Base-by-base conservation (phyloP, 2,888 invertebrate genomes). In the Himalopsyche tibetana region DNA sequence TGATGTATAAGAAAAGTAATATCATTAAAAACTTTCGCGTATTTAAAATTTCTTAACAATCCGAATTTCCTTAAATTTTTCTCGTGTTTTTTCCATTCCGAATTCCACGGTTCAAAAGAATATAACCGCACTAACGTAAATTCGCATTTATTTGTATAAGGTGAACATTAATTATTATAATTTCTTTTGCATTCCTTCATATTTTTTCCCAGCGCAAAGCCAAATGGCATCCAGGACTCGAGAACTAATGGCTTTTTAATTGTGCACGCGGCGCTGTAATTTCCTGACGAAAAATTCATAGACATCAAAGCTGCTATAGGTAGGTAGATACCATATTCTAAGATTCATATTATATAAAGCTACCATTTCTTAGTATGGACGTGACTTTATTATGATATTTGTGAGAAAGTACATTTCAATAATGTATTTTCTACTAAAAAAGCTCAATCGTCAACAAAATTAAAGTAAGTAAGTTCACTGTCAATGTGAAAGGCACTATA, bases 221-320 rank as follows among this genome's bases (percentile, higher is more conserved):
- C 56, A 63, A 56, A 83, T 40, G 56, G 56, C 83, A 56, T 56
- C 63, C 63, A 38, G 63, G 56, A 83, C n/a, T 51, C 28, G 38
- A 28, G 56, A 82, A 82, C 82, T 82, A 82, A 82, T 82, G 82
- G 82, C 55, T 82, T 82, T 82, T 82, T 82, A 82, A 82, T 82
- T 55, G 82, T 51, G 55, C 82, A 55, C 51, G 55, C 82, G 55
- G 55, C 82, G 36, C 56, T 56, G 82, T 56, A 82, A 82, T 82
- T 82, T 81, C 81, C 81, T 81, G 81, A 51, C 81, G 81, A 81
- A 81, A 81, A 63, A 63, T 63, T 63, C 63, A 63, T 63, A 63
- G 63, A 63, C 63, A 63, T 63, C 63, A 63, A 63, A 63, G 63
- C 63, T 63, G 63, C 63, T 63, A 63, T 63, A 63, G 19, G 19